Percentiles rank a stretch among this genome's conserved stretches.
Conservation (phyloP, 1,140 invertebrate genomes). For the Hormaphis cornu region DNA sequence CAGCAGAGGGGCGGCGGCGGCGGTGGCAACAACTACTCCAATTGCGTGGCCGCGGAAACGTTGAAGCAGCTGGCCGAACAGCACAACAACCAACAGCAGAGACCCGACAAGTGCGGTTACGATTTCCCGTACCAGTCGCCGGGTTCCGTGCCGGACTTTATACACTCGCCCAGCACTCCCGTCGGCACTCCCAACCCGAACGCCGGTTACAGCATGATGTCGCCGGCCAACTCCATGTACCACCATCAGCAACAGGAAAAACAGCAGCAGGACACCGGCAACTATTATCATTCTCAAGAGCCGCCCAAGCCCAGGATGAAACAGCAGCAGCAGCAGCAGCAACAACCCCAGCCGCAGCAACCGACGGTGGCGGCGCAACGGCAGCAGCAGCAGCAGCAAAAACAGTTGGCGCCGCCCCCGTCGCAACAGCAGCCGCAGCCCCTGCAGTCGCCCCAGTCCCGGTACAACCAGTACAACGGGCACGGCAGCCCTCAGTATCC, state of each 20-base stretch:
- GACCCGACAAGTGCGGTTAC: conserved; percentile 15
- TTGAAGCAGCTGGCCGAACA: conserved; percentile 93
- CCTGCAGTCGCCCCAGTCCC: background rate
- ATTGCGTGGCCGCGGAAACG: conserved; percentile 79
- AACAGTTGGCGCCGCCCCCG: background rate
- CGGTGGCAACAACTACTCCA: conserved; percentile 3
- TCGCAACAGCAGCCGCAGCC: conserved; percentile 1
- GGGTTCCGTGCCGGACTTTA: conserved; percentile 23
- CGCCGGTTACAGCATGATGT: conserved; percentile 25
- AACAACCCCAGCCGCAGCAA: background rate
- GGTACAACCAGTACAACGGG: conserved; percentile 37
- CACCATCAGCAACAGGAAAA: conserved; percentile 15
- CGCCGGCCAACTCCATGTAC: conserved; percentile 18
- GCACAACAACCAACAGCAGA: conserved; percentile 45
- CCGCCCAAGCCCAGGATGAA: conserved; percentile 15
- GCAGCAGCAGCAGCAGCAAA: background rate
- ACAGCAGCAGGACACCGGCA: conserved; percentile 5
- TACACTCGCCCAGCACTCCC: conserved; percentile 20
- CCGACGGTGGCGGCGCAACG: background rate
- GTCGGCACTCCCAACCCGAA: conserved; percentile 17
- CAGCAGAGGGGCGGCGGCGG: background rate
- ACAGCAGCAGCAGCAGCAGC: background rate
- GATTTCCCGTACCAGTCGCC: conserved; percentile 25
- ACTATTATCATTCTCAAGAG: conserved; percentile 14
- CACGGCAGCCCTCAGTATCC: conserved; percentile 56